Evolutionary conservation across 2,888 invertebrate genomes (phyloP), one percentile per base, ranked within the genome.

Genomic region (Lithophane leautieri): DNA sequence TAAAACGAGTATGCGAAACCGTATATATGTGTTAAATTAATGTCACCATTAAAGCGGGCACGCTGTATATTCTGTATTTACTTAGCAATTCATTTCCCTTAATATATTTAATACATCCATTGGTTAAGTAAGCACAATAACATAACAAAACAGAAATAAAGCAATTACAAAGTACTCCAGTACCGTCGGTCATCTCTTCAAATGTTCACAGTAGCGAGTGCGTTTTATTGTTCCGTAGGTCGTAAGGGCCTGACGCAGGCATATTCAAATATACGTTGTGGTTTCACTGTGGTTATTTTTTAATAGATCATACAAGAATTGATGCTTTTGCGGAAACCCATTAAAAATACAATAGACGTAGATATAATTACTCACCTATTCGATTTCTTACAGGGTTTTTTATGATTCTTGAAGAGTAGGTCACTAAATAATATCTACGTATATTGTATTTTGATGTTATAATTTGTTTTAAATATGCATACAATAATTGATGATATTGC

Each of bases 171-270:
- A 52, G 44, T 74, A 58, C 25, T 71, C 28, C 28, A 28, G 44
- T 28, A 50, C 14, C 58, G 82, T 73, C 28, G 88, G 86, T 82
- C 84, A 82, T 73, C 80, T 69, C 82, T 85, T 73, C 76, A 81
- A 89, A 87, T 84, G 85, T 84, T 89, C 85, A 81, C 81, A 76
- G 70, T 70, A 79, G 83, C 90, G 79, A 83, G 90, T 91, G 91
- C 88, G 87, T 90, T 91, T 91, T 90, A 91, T 86, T 86, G 76
- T 79, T 75, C 67, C 50, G 7, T 72, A 40, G 70, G 73, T 67
- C 79, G 70, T 87, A 85, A 89, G 85, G 88, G 60, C 7, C 11
- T 40, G 72, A 56, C 70, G n/a, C 7, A 14, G 14, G 74, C 68
- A 52, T 68, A 79, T 75, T 71, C 79, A 77, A 81, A 84, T 79